phyloP scores from a whole-genome alignment of 2,113 vertebrate genomes.

The Elephas maximus region DNA sequence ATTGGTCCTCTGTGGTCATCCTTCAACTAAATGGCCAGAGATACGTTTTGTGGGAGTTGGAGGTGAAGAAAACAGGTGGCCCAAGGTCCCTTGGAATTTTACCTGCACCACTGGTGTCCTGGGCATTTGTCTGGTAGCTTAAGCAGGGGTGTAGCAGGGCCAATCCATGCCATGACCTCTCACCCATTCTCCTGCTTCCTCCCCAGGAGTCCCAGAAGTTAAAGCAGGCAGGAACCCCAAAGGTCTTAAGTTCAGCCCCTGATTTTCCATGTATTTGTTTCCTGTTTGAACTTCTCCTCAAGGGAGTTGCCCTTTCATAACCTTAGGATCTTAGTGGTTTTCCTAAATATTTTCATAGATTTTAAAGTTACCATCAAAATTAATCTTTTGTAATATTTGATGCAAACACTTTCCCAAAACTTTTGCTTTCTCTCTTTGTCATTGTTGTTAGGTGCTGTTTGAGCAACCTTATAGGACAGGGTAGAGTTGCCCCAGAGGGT shows the following conservation, averaged over 20 bases:
- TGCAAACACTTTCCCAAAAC: not conserved
- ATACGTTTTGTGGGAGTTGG: not conserved
- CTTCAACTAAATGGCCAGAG: not conserved
- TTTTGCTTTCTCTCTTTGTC: not conserved
- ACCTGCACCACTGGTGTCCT: not conserved
- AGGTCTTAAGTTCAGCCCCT: not conserved
- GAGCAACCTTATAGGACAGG: too few species aligned
- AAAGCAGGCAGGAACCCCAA: not conserved
- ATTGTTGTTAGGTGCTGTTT: too few species aligned
- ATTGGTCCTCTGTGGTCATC: not conserved
- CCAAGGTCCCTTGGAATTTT: not conserved
- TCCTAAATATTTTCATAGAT: conserved; percentile 37
- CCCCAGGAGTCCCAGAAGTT: not conserved
- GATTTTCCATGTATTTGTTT: not conserved
- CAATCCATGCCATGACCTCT: not conserved
- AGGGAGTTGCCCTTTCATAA: conserved; percentile 16
- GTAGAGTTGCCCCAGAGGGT: too few species aligned
- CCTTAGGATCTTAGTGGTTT: not conserved
- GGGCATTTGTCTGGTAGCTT: not conserved
- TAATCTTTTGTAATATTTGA: not conserved
- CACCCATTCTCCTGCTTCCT: not conserved
- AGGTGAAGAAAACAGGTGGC: conserved; percentile 34
- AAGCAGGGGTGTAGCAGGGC: too few species aligned
- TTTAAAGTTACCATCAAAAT: conserved; percentile 27
- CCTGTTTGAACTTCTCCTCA: not conserved